Percentiles rank a stretch among this genome's conserved stretches.
phyloP scores from a whole-genome alignment of 1,140 invertebrate genomes.

The Zaprionus davidi region DNA sequence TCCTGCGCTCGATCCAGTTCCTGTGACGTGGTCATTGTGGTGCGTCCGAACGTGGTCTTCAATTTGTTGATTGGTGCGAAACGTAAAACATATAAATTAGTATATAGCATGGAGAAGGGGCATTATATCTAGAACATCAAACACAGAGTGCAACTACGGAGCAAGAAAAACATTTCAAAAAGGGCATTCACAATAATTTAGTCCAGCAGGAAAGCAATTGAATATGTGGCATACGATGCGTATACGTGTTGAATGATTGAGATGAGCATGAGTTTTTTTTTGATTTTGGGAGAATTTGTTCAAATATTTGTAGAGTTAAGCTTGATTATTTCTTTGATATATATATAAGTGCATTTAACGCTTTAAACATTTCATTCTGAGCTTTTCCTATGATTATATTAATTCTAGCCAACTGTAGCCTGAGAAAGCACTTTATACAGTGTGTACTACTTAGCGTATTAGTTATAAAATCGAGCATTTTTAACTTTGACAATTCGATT shows the following conservation, averaged over 20 bases:
- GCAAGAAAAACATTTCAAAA: slow-evolving; percentile 4
- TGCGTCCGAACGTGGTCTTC: slow-evolving; percentile 91
- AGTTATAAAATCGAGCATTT: slow-evolving; percentile 26
- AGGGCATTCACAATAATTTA: slow-evolving; percentile 24
- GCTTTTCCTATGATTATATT: background rate
- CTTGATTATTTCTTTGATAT: slow-evolving; percentile 7
- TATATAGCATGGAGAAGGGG: slow-evolving; percentile 22
- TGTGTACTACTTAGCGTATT: slow-evolving; percentile 28
- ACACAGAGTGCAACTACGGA: slow-evolving; percentile 22
- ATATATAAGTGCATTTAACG: slow-evolving; percentile 49
- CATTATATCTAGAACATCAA: background rate
- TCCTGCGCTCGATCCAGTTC: slow-evolving; percentile 94
- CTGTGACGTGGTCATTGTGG: slow-evolving; percentile 89
- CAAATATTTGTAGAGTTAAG: background rate
- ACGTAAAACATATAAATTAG: slow-evolving; percentile 64
- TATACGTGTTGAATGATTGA: slow-evolving; percentile 43
- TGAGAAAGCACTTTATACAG: slow-evolving; percentile 19
- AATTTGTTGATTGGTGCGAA: slow-evolving; percentile 16
- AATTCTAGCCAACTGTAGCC: slow-evolving; percentile 3
- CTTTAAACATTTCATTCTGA: slow-evolving; percentile 26
- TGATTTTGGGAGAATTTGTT: background rate
- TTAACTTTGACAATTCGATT: slow-evolving; percentile 20
- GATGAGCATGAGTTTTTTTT: slow-evolving; percentile 44
- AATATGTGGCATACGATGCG: slow-evolving; percentile 35
- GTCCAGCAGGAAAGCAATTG: slow-evolving; percentile 49